Percentiles rank a stretch among this genome's conserved stretches.
phyloP scores from a whole-genome alignment of 53 echinoderm and acorn worm genomes.

The Hippasteria phrygiana region DNA sequence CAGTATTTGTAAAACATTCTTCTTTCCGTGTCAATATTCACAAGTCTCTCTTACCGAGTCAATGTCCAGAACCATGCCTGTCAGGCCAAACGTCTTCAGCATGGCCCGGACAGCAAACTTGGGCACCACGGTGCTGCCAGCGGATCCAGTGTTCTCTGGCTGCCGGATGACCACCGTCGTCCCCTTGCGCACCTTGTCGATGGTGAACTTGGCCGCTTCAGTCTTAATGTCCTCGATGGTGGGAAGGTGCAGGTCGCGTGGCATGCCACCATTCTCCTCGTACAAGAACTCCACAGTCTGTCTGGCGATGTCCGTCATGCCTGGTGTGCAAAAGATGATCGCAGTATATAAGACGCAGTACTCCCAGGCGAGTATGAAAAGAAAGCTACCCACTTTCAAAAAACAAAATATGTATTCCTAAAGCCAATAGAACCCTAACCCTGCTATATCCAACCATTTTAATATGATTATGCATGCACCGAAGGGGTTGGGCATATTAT shows the following conservation, averaged over 20 bases:
- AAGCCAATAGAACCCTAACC: no score
- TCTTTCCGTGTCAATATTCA: not conserved
- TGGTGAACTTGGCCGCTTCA: constrained; percentile 84
- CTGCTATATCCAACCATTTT: no score
- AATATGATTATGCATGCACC: no score
- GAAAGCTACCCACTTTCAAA: no score
- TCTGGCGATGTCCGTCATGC: constrained; percentile 91
- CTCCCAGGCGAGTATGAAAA: no score
- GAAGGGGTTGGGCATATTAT: no score
- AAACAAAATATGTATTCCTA: no score
- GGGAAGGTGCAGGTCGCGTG: constrained; percentile 86
- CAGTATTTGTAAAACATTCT: not conserved
- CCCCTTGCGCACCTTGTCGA: constrained; percentile 86
- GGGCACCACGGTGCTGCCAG: constrained; percentile 87
- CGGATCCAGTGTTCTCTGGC: constrained; percentile 68
- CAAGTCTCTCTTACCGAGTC: constrained; percentile 69
- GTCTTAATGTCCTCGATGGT: constrained; percentile 90
- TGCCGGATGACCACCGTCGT: constrained; percentile 83
- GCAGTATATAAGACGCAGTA: no score
- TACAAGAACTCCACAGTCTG: constrained; percentile 90
- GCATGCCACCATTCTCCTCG: constrained; percentile 93
- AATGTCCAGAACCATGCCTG: constrained; percentile 87
- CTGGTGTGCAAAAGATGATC: constrained; percentile 16
- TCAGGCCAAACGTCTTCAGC: constrained; percentile 89
- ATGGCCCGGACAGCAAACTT: constrained; percentile 90